phyloP scores from a whole-genome alignment of 1,140 invertebrate species.

The Zaprionus gabonicus region DNA sequence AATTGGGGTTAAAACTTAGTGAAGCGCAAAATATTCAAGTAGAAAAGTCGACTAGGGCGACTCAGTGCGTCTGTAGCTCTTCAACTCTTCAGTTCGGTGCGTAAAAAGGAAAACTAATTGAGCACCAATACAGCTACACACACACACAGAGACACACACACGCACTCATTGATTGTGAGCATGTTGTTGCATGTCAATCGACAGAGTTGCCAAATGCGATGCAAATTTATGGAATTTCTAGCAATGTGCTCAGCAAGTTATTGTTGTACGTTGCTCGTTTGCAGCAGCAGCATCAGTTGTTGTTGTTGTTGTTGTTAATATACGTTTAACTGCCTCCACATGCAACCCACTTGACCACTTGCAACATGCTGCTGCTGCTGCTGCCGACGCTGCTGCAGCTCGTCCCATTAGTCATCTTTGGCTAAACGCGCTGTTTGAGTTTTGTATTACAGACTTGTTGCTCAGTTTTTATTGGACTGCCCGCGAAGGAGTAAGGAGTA shows the following conservation, averaged over 20 bases:
- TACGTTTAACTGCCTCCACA: constrained; percentile 53
- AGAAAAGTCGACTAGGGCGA: constrained; percentile 1
- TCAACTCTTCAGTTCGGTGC: constrained; percentile 26
- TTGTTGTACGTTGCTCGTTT: constrained; percentile 20
- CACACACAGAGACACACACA: neutral
- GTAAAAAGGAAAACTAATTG: constrained; percentile 62
- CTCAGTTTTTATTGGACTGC: constrained; percentile 55
- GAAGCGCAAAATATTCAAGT: constrained; percentile 51
- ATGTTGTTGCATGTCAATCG: constrained; percentile 54
- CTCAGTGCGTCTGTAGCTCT: neutral
- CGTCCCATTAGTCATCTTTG: constrained; percentile 79
- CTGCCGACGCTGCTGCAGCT: constrained; percentile 36
- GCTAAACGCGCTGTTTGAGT: constrained; percentile 74
- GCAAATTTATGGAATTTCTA: constrained; percentile 55
- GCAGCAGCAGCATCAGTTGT: neutral
- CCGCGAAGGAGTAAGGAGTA: neutral
- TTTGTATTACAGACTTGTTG: constrained; percentile 59
- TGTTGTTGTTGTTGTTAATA: constrained; percentile 45
- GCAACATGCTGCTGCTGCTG: constrained; percentile 56
- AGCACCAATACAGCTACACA: constrained; percentile 30
- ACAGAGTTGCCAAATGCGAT: constrained; percentile 50
- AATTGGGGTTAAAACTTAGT: constrained; percentile 73
- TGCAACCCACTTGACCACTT: constrained; percentile 44
- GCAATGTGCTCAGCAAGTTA: constrained; percentile 23
- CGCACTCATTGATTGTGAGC: neutral